Evolutionary conservation across 1,140 invertebrate genomes (phyloP).

Genomic region (Potamilus streckersoni): DNA sequence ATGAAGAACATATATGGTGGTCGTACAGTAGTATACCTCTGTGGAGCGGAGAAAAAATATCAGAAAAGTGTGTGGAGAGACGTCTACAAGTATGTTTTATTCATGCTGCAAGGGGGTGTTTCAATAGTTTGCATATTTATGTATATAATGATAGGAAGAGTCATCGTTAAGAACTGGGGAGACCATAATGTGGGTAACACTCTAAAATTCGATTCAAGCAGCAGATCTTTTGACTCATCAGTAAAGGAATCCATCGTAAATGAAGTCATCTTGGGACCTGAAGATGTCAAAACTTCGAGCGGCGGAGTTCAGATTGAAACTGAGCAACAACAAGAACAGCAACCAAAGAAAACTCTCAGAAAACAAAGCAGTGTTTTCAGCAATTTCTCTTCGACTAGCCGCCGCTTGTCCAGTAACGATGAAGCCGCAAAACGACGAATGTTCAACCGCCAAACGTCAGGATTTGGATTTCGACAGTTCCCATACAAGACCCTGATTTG

Average conservation of each 20-base stretch:
- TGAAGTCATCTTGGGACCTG: not conserved
- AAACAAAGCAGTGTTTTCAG: conserved; percentile 3
- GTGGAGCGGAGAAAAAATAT: conserved; percentile 20
- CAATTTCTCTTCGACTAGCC: not conserved
- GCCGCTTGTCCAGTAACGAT: not conserved
- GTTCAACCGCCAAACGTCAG: not conserved
- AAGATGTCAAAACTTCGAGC: not conserved
- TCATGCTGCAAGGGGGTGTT: conserved; percentile 7
- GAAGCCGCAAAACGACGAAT: conserved; percentile 1
- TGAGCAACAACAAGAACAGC: not conserved
- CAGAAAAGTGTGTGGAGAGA: conserved; percentile 7
- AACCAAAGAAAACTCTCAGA: conserved; percentile 1
- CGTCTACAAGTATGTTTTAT: conserved; percentile 16
- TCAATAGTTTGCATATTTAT: conserved; percentile 20
- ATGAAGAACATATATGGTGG: conserved; percentile 13
- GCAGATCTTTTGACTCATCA: conserved; percentile 1
- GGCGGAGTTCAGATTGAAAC: not conserved
- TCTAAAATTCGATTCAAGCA: not conserved
- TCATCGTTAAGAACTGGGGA: conserved; percentile 16
- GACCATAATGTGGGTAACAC: conserved; percentile 11
- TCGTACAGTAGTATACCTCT: conserved; percentile 11
- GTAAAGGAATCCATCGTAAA: not conserved
- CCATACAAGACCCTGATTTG: too few species aligned
- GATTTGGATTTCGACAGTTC: too few species aligned
- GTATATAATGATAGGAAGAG: conserved; percentile 23